Evolutionary conservation across 2,888 invertebrate genomes (phyloP).

Genomic region (Orgyia antiqua): DNA sequence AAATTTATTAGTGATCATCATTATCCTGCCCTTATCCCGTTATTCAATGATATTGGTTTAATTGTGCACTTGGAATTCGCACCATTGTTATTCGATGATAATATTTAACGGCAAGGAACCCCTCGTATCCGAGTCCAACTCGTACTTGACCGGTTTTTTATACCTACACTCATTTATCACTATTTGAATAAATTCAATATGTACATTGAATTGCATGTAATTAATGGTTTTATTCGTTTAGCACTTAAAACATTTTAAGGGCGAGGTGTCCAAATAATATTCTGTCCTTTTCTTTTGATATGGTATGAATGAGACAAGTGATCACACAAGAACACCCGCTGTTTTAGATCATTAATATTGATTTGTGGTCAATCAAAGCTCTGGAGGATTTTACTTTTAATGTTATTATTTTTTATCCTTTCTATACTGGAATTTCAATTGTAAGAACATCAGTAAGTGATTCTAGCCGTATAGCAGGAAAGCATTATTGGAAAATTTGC

Average conservation of each 20-base stretch:
- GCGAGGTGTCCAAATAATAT: slow-evolving; percentile 73
- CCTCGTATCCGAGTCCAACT: no score
- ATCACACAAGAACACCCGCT: slow-evolving; percentile 64
- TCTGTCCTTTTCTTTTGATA: slow-evolving; percentile 37
- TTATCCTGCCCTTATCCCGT: no score
- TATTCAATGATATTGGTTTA: no score
- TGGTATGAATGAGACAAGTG: slow-evolving; percentile 36
- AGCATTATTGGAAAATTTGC: no score
- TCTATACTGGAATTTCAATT: no score
- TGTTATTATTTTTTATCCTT: slow-evolving; percentile 57
- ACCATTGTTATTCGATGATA: no score
- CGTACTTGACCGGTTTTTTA: slow-evolving; percentile 20
- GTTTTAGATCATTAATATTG: slow-evolving; percentile 77
- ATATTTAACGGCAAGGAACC: no score
- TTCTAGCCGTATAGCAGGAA: no score
- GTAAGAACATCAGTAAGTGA: no score
- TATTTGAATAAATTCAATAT: slow-evolving; percentile 79
- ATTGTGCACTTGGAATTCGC: no score
- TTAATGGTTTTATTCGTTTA: slow-evolving; percentile 79
- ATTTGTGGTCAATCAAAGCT: slow-evolving; percentile 79
- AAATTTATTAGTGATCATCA: no score
- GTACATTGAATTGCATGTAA: slow-evolving; percentile 77
- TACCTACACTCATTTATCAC: slow-evolving; percentile 67
- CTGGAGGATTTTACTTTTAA: slow-evolving; percentile 75
- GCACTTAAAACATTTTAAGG: slow-evolving; percentile 76